Evolutionary conservation across 2,113 vertebrate genomes (phyloP).

Genomic region (Zapornia atra): DNA sequence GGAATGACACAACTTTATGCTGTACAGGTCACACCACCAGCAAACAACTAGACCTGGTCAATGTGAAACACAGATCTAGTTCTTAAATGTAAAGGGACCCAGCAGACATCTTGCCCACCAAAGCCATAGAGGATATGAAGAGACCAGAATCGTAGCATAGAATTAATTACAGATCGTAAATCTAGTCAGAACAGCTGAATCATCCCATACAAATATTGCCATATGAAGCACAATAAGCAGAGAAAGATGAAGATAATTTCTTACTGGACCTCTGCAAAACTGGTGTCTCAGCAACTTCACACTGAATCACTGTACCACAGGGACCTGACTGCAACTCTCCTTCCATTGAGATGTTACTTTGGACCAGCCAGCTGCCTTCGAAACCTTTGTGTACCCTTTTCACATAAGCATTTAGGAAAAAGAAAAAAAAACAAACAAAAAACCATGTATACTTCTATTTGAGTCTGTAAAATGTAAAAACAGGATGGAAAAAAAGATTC

Average conservation of each 20-base stretch:
- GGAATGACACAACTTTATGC: background rate
- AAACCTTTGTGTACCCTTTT: background rate
- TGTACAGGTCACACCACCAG: background rate
- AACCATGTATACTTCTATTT: background rate
- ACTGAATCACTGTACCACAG: background rate
- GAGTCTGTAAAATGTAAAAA: background rate
- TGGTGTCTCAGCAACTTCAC: background rate
- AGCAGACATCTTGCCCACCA: background rate
- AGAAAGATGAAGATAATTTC: background rate
- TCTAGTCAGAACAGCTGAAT: background rate
- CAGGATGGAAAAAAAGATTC: background rate
- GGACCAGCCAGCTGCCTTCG: background rate
- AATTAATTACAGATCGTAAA: background rate
- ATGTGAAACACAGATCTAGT: background rate
- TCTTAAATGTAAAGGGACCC: background rate
- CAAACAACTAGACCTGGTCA: background rate
- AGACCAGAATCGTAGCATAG: background rate
- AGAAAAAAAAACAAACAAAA: too few relatives aligned
- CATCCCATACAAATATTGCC: background rate
- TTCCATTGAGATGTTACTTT: background rate
- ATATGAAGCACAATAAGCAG: background rate
- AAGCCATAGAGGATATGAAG: background rate
- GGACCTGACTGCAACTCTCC: background rate
- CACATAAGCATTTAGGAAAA: background rate
- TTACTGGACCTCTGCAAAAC: background rate